Conservation (phyloP, 2,888 invertebrate genomes). For the Aphelenchoides bicaudatus region DNA sequence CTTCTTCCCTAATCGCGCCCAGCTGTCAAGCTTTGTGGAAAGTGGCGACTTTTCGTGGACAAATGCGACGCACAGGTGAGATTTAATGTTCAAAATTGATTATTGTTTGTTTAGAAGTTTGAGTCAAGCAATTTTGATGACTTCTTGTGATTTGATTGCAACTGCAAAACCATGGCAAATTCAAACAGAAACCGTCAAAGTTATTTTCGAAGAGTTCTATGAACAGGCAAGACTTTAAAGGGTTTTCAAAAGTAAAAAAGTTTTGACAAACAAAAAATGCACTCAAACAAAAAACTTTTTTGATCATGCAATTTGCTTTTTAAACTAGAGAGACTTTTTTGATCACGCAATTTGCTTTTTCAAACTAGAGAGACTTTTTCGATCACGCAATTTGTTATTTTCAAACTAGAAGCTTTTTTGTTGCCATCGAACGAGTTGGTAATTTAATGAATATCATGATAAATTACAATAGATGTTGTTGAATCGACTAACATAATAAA, state of each 20-base stretch:
- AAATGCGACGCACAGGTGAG: constrained; percentile 68
- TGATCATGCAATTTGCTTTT: neutral
- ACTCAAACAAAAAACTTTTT: too few relatives aligned
- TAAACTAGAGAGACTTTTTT: too few relatives aligned
- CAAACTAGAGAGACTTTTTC: too few relatives aligned
- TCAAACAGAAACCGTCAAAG: constrained; percentile 76
- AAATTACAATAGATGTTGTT: too few relatives aligned
- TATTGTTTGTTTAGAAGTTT: constrained; percentile 65
- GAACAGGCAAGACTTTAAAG: constrained; percentile 67
- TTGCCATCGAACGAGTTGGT: too few relatives aligned
- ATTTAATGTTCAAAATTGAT: neutral
- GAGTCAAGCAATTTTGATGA: constrained; percentile 77
- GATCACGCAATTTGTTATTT: too few relatives aligned
- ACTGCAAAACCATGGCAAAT: constrained; percentile 80
- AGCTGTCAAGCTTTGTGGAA: constrained; percentile 42
- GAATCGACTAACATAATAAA: too few relatives aligned
- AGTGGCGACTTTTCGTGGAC: constrained; percentile 69
- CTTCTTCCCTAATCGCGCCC: constrained; percentile 73
- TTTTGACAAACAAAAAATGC: too few relatives aligned
- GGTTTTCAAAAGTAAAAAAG: too few relatives aligned
- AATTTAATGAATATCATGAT: too few relatives aligned
- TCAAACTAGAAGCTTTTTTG: too few relatives aligned
- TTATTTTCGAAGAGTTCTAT: constrained; percentile 79
- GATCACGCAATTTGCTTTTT: too few relatives aligned
- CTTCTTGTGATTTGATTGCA: constrained; percentile 77